These are phyloP conservation scores for Camelus dromedarius DNA, from an alignment of 2,113 vertebrate species.

Conservation along the genomic window DNA sequence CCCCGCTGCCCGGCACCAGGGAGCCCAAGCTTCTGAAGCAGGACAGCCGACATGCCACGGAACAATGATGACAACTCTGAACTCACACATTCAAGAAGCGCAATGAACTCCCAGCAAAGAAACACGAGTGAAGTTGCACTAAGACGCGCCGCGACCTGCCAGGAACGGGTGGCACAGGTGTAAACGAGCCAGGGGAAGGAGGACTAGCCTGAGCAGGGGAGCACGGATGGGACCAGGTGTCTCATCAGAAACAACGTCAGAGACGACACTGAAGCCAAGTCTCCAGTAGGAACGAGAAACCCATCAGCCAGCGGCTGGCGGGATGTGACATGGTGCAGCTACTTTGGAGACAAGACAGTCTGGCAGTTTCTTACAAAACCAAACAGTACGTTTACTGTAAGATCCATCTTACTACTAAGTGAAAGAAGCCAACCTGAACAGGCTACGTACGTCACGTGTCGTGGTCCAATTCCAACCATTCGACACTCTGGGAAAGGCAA, in stretches of 20 bases:
- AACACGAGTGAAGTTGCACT: neutral
- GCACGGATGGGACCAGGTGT: accelerated
- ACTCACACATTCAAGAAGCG: neutral
- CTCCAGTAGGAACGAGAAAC: accelerated
- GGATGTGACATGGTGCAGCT: accelerated
- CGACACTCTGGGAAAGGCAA: neutral
- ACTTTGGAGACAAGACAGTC: accelerated
- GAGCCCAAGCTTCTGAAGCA: too few relatives aligned
- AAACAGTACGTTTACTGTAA: accelerated
- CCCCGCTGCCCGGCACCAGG: neutral
- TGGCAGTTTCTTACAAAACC: neutral
- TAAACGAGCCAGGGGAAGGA: neutral
- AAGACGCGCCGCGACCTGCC: neutral
- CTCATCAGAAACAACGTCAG: accelerated
- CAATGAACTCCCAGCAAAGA: neutral
- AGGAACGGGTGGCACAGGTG: neutral
- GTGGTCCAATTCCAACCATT: neutral
- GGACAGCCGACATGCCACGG: neutral
- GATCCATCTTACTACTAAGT: neutral
- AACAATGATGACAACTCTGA: neutral
- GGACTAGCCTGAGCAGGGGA: neutral
- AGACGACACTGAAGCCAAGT: accelerated
- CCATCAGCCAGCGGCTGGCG: accelerated
- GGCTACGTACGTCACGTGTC: too few relatives aligned
- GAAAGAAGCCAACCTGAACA: neutral